These are phyloP conservation scores for Potamarius usumacintae DNA, from an alignment of 2,113 vertebrate species.

Conservation along the genomic window DNA sequence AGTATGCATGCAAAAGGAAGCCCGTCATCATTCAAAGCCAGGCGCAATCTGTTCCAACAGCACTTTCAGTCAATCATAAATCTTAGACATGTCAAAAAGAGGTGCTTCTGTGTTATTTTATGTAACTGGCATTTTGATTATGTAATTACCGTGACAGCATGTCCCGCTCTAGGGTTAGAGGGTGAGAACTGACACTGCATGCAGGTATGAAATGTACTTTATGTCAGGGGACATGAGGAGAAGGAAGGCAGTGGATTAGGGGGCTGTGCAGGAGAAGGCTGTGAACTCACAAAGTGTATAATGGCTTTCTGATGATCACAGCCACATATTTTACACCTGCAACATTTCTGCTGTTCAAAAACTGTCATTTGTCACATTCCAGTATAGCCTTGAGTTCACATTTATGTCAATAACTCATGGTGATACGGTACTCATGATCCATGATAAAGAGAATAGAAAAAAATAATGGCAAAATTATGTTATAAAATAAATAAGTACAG, in stretches of 20 bases:
- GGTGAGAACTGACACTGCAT: conserved; percentile 60
- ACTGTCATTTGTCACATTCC: background rate
- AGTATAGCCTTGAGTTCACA: background rate
- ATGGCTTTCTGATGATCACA: background rate
- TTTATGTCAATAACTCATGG: conserved; percentile 1
- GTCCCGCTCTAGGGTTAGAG: conserved; percentile 52
- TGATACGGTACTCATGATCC: background rate
- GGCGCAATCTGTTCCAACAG: background rate
- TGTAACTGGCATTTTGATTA: conserved; percentile 67
- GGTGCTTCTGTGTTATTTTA: conserved; percentile 55
- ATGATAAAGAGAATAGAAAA: background rate
- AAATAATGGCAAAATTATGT: background rate
- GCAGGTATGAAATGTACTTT: conserved; percentile 66
- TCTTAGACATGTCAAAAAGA: conserved; percentile 9
- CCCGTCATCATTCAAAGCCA: background rate
- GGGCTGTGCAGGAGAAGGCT: background rate
- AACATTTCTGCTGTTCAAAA: conserved; percentile 4
- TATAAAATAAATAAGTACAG: background rate
- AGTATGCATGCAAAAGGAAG: background rate
- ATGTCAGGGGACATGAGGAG: conserved; percentile 59
- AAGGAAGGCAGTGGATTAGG: conserved; percentile 47
- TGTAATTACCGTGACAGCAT: conserved; percentile 62
- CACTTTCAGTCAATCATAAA: conserved; percentile 27
- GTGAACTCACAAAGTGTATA: background rate
- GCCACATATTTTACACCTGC: background rate